Percentiles rank a stretch among this genome's conserved stretches.
phyloP scores from a whole-genome alignment of 2,113 vertebrate genomes.

The Porphyrio hochstetteri region DNA sequence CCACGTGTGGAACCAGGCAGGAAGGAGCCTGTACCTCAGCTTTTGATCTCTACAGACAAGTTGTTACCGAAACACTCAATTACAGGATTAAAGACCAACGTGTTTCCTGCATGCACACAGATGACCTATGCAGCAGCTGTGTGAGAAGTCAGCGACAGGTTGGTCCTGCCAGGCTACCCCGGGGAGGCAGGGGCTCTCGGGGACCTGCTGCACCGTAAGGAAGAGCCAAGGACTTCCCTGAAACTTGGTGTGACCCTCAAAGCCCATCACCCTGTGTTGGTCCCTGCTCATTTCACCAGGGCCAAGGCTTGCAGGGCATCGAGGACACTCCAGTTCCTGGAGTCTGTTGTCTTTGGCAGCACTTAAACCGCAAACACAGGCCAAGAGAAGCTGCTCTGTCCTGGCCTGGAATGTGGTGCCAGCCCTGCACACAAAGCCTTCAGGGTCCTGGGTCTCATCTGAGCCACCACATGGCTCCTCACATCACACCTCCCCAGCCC shows the following conservation, averaged over 20 bases:
- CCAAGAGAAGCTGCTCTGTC: background rate
- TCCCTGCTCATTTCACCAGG: background rate
- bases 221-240: background rate
- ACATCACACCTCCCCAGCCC: background rate
- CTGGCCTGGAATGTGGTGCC: background rate
- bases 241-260: too few relatives aligned
- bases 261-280: background rate
- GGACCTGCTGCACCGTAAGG: background rate
- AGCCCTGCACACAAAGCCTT: background rate
- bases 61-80: background rate
- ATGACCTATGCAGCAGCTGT: background rate
- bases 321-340: background rate
- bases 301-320: background rate
- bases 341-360: background rate
- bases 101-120: background rate
- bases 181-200: background rate
- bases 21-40: background rate
- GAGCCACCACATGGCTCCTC: background rate
- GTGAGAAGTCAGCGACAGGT: background rate
- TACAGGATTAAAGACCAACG: background rate
- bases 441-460: background rate
- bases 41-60: conserved; percentile 26
- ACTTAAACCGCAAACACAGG: background rate
- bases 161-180: background rate
- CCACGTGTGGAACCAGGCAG: background rate